Evolutionary conservation across 2,888 invertebrate species (phyloP).

Genomic region (Troides helena): DNA sequence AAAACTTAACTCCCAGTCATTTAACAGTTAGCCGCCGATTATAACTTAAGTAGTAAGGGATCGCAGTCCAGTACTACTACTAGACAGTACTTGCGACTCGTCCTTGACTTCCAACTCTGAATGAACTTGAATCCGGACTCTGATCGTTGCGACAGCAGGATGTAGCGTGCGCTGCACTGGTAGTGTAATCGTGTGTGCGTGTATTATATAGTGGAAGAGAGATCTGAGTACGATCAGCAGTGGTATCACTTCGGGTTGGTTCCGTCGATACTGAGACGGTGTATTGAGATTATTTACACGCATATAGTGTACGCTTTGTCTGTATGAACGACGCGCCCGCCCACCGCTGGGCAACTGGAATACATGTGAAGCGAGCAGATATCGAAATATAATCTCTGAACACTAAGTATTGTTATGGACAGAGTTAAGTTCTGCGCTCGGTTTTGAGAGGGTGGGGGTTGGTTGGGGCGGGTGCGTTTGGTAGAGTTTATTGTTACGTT

Average conservation of each 20-base stretch:
- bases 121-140: too few species aligned
- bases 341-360: too few species aligned
- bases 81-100: too few species aligned
- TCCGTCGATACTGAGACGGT: conserved; percentile 6
- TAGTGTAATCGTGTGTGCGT: conserved; percentile 10
- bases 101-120: too few species aligned
- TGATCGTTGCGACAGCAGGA: not conserved
- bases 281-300: conserved; percentile 10
- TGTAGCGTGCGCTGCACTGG: not conserved
- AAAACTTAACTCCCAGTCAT: too few species aligned
- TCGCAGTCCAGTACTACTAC: not conserved
- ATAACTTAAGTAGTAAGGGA: not conserved
- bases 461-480: conserved; percentile 5
- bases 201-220: conserved; percentile 21
- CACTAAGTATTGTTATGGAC: not conserved
- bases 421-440: too few species aligned
- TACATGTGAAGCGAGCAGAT: not conserved
- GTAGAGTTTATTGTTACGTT: conserved; percentile 57
- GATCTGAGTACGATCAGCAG: conserved; percentile 14
- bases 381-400: too few species aligned
- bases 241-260: not conserved
- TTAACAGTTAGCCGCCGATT: not conserved
- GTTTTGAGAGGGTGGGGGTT: too few species aligned
- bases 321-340: too few species aligned
- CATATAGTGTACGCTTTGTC: too few species aligned